Base-by-base conservation (phyloP, 1,140 invertebrate genomes). In the Pachypeltis micranthus region DNA sequence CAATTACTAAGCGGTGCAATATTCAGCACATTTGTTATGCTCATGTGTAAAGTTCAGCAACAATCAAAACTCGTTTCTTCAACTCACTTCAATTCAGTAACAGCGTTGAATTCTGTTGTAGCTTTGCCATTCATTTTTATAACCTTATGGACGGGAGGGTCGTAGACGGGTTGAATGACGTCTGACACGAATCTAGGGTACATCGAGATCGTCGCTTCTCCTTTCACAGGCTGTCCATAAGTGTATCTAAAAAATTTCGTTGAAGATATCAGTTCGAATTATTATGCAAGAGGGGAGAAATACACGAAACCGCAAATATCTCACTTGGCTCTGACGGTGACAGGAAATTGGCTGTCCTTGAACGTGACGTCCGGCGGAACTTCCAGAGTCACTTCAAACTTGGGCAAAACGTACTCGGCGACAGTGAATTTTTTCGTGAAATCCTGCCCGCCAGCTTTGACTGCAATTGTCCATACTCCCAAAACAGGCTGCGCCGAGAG, bases 321-420 rank as follows among this genome's bases (percentile, higher is more conserved):
- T 81, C 81, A 95, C 91, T 87, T 90, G 10, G 92, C 88, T 44
- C 85, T 83, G 12, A 97, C 80, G 24, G 86, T 88, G 4, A 85
- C 86, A 14, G 79, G 80, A 27, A 96, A 80, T 55, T 83, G 81
- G 24, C 85, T 84, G 61, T 92, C 86, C 62, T 84, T 85, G 70
- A 91, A 87, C 1, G 88, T 85, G 0, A 87, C 78, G 74, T 93
- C 90, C 64, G 86, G 80, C 1, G 90, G 85, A 0, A 90, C 81
- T 57, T 89, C 82, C 24, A 96, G 81, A 0, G 81, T 80, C 19
- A 98, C 88, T 72, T 94, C 83, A 74, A 94, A 97, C 69, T 95
- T 93, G 0, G 94, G 94, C 29, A 94, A 74, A 26, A 97, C 86
- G 73, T 96, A 97, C 76, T 96, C 90, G 1, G 90, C 90, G 14